Evolutionary conservation across 2,113 vertebrate genomes (phyloP), one percentile per base, ranked within the genome.

Genomic region (Crypturellus undulatus): DNA sequence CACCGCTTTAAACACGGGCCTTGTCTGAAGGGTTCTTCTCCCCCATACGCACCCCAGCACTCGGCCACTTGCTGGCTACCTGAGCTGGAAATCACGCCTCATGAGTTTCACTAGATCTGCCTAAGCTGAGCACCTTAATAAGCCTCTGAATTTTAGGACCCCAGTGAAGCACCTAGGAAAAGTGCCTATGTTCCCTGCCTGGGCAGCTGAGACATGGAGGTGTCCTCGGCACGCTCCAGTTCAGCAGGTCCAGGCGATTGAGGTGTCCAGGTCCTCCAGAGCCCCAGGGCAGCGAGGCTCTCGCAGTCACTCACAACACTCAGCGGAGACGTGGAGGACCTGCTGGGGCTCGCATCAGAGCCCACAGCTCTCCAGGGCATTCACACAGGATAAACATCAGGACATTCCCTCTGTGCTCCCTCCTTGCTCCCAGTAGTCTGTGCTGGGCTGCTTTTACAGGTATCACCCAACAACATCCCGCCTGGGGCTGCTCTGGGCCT

Each of bases 181-280:
- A 60, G 9, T 58, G 10, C 12, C 36, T 25, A 5, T 9, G 40
- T 80, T 51, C 30, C 30, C 15, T 62, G 0, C 7, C 32, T 58
- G 26, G 68, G 34, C 19, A 62, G 26, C 18, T 47, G n/a, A 51
- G 8, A 42, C 0, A 3, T 0, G 0, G 10, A 21, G 21, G 3
- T 92, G 13, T 16, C 47, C 82, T 89, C 79, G 47, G 21, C 34
- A 42, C 12, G 4, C n/a, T 26, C 34, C 59, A 15, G 7, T n/a
- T n/a, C 9, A 68, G 5, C 7, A 49, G 75, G 24, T 5, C 3
- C 28, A 62, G 16, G 15, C 58, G 18, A 59, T 9, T 59, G 16
- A 15, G 8, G 12, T 21, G 20, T 36, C 25, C 8, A 3, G 25
- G 25, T 58, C 3, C 5, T 3, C 3, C 4, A 47, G 79, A 16